Percentiles rank a stretch among this genome's conserved stretches.
These are phyloP conservation scores for Drosophila putrida DNA, from an alignment of 2,888 invertebrate genomes.

Conservation along the genomic window DNA sequence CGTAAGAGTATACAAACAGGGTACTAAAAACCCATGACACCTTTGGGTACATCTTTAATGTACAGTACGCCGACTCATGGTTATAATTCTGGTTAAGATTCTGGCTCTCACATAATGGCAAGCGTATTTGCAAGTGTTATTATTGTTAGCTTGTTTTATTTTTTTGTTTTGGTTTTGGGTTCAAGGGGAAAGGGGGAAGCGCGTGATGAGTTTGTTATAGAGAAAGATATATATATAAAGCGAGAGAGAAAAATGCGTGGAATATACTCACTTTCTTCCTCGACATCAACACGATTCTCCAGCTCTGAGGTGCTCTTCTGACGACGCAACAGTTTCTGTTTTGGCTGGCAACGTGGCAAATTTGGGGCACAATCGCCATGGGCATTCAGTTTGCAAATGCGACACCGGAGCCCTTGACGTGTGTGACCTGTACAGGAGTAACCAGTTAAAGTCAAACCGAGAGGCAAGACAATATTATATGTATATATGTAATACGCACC, in stretches of 20 bases:
- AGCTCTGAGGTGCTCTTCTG: constrained; percentile 96
- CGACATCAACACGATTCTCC: constrained; percentile 89
- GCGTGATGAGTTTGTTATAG: constrained; percentile 44
- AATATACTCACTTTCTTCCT: constrained; percentile 92
- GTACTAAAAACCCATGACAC: constrained; percentile 49
- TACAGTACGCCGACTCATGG: constrained; percentile 27
- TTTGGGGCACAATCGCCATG: constrained; percentile 95
- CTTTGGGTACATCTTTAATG: constrained; percentile 52
- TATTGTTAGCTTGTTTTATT: constrained; percentile 18
- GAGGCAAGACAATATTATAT: neutral
- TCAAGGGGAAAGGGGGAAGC: constrained; percentile 9
- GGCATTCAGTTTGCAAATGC: constrained; percentile 95
- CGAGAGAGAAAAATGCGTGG: constrained; percentile 39
- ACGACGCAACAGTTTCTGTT: constrained; percentile 92
- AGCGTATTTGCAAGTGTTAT: constrained; percentile 33
- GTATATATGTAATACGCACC: constrained; percentile 87
- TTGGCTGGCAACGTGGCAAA: constrained; percentile 93
- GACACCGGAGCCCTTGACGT: constrained; percentile 94
- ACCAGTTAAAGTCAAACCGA: neutral
- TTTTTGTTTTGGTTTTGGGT: constrained; percentile 21
- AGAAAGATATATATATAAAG: neutral
- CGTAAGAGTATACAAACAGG: constrained; percentile 15
- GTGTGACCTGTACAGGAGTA: constrained; percentile 90
- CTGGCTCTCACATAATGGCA: constrained; percentile 23
- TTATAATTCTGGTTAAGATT: constrained; percentile 4